Evolutionary conservation across 2,113 vertebrate species (phyloP).

Genomic region (Fregata magnificens): DNA sequence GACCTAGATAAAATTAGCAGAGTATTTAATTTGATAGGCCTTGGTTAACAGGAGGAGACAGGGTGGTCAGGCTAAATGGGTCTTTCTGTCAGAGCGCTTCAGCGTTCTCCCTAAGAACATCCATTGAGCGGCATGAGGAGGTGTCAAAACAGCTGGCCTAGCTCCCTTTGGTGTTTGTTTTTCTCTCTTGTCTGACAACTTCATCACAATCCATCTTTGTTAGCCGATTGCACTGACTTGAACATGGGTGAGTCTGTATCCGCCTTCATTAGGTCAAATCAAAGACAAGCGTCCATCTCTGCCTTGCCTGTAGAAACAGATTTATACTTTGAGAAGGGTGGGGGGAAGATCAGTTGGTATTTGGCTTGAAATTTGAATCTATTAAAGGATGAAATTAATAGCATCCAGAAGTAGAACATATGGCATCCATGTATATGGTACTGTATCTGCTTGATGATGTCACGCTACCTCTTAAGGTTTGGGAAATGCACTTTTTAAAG

Average conservation of each 20-base stretch:
- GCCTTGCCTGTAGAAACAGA: background rate
- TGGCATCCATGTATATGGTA: constrained; percentile 56
- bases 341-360: constrained; percentile 23
- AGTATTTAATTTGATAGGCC: background rate
- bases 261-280: constrained; percentile 45
- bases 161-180: constrained; percentile 11
- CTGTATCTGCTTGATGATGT: constrained; percentile 63
- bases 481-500: constrained; percentile 31
- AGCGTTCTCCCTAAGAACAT: constrained; percentile 43
- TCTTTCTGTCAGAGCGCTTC: background rate
- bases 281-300: constrained; percentile 6
- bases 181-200: constrained; percentile 29
- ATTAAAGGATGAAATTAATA: constrained; percentile 45
- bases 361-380: constrained; percentile 61
- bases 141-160: constrained; percentile 7
- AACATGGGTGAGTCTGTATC: constrained; percentile 18
- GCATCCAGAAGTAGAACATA: constrained; percentile 56
- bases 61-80: background rate
- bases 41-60: background rate
- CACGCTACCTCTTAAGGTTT: constrained; percentile 42
- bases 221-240: constrained; percentile 25
- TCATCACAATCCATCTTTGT: constrained; percentile 52
- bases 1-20: background rate
- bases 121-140: background rate
- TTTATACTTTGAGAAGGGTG: background rate